phyloP scores from a whole-genome alignment of 1,140 invertebrate genomes.

The Propsilocerus akamusi region DNA sequence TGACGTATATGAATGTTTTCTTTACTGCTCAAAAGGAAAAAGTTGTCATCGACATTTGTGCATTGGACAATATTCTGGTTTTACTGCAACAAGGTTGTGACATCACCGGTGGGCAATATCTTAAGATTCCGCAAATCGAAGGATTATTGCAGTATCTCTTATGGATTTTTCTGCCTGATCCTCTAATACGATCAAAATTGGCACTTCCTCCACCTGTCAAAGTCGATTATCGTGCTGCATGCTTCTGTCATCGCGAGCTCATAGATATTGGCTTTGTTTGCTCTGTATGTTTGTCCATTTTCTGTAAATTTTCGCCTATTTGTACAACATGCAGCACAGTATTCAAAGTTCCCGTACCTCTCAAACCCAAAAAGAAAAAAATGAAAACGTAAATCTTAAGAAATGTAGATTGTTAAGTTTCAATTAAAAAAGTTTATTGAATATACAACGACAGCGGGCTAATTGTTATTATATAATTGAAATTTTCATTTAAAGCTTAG shows the following conservation, averaged over 20 bases:
- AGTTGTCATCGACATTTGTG: slow-evolving; percentile 84
- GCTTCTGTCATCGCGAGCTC: slow-evolving; percentile 93
- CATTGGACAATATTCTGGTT: slow-evolving; percentile 77
- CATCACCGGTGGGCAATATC: slow-evolving; percentile 82
- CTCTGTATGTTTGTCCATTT: slow-evolving; percentile 93
- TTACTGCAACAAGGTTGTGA: slow-evolving; percentile 90
- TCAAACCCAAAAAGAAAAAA: slow-evolving; percentile 57
- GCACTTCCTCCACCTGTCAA: slow-evolving; percentile 76
- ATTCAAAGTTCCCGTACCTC: slow-evolving; percentile 44
- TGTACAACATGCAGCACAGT: slow-evolving; percentile 94
- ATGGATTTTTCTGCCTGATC: slow-evolving; percentile 88
- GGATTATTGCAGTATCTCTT: slow-evolving; percentile 86
- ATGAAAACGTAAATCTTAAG: slow-evolving; percentile 19
- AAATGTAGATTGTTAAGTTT: not conserved
- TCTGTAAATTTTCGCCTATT: slow-evolving; percentile 93
- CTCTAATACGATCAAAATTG: slow-evolving; percentile 56
- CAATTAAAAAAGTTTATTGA: too few species aligned
- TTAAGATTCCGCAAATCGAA: slow-evolving; percentile 57
- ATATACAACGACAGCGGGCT: too few species aligned
- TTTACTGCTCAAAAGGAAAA: slow-evolving; percentile 89
- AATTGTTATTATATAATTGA: too few species aligned
- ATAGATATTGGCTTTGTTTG: slow-evolving; percentile 95
- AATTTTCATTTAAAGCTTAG: not conserved
- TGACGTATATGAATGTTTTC: slow-evolving; percentile 97
- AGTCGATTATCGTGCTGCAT: slow-evolving; percentile 90